Evolutionary conservation across 2,113 vertebrate species (phyloP).

Genomic region (Channa maculata): DNA sequence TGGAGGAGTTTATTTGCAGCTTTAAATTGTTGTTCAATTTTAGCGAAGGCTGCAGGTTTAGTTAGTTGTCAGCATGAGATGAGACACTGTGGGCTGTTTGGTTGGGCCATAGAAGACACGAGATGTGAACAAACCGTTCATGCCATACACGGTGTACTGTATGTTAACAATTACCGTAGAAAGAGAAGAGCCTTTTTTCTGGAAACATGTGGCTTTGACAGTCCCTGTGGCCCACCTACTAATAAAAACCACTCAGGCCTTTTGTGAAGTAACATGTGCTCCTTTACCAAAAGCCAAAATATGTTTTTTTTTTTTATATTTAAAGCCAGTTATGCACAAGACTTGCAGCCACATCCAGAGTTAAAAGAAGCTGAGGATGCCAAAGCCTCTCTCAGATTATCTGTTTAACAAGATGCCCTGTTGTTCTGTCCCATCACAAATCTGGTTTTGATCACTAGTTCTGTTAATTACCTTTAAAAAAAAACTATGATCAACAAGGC

Average conservation of each 20-base stretch:
- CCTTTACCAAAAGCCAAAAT: not conserved
- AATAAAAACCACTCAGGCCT: slow-evolving; percentile 22
- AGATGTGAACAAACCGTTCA: not conserved
- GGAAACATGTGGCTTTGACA: not conserved
- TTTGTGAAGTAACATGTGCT: slow-evolving; percentile 20
- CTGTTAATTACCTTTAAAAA: slow-evolving; percentile 29
- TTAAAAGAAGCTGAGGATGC: slow-evolving; percentile 24
- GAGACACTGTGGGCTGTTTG: not conserved
- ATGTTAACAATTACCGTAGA: not conserved
- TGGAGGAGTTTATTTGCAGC: slow-evolving; percentile 7
- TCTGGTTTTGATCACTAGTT: slow-evolving; percentile 64
- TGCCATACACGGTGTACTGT: not conserved
- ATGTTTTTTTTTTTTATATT: not conserved
- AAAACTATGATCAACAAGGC: slow-evolving; percentile 65
- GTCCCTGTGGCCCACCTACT: not conserved
- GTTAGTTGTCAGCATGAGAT: not conserved
- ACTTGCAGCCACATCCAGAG: slow-evolving; percentile 47
- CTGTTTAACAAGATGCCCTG: slow-evolving; percentile 24
- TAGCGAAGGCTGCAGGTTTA: slow-evolving; percentile 43
- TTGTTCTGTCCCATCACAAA: slow-evolving; percentile 47
- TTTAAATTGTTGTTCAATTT: slow-evolving; percentile 39
- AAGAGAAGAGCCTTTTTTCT: not conserved
- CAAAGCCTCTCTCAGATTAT: slow-evolving; percentile 22
- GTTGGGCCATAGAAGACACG: not conserved
- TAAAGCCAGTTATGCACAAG: not conserved